Evolutionary conservation across 2,797 vertebrate genomes (phyloP).

Genomic region (Melanotaenia pygmaea): DNA sequence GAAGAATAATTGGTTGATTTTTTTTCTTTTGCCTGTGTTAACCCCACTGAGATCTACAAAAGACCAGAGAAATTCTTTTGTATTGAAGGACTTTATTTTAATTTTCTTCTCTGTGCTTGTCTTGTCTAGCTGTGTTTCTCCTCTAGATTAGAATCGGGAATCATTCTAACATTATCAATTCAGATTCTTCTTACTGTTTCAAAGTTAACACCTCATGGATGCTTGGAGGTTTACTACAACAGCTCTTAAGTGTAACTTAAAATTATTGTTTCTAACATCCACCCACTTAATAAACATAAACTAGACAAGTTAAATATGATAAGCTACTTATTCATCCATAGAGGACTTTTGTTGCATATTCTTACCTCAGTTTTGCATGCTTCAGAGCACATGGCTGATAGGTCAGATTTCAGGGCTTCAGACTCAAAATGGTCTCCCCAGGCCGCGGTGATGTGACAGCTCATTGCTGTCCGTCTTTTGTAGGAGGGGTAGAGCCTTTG

Average conservation of each 20-base stretch:
- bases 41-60: background rate
- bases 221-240: background rate
- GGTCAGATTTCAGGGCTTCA: conserved; percentile 39
- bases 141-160: background rate
- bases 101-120: no score
- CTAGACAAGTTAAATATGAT: conserved; percentile 29
- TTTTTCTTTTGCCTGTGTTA: background rate
- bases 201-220: conserved; percentile 11
- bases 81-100: background rate
- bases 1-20: background rate
- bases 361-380: conserved; percentile 47
- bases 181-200: no score
- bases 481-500: conserved; percentile 37
- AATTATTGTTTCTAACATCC: background rate
- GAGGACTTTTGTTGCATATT: conserved; percentile 33
- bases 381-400: conserved; percentile 17
- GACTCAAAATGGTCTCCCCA: conserved; percentile 44
- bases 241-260: background rate
- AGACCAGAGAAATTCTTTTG: background rate
- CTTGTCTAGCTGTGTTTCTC: background rate
- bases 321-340: conserved; percentile 27
- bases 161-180: background rate
- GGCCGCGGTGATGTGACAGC: conserved; percentile 55
- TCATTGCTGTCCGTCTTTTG: conserved; percentile 48
- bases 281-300: conserved; percentile 5